Evolutionary conservation across 2,888 invertebrate genomes (phyloP).

Genomic region (Zootermopsis nevadensis): DNA sequence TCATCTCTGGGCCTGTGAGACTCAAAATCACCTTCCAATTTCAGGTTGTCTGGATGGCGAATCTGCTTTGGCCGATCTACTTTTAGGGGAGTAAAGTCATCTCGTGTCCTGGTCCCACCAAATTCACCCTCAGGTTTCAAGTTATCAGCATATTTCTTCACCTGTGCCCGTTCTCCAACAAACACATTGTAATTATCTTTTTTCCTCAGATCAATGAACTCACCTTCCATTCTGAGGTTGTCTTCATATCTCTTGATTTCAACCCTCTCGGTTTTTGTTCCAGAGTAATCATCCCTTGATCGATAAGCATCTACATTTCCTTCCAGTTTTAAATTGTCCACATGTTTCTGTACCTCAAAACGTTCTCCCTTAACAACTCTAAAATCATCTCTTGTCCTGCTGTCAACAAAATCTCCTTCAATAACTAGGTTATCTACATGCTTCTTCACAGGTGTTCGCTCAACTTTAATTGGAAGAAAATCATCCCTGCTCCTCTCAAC

Average conservation of each 20-base stretch:
- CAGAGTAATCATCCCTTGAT: conserved; percentile 50
- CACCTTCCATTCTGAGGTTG: conserved; percentile 72
- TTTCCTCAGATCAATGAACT: conserved; percentile 72
- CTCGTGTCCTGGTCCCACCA: conserved; percentile 63
- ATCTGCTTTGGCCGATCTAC: conserved; percentile 63
- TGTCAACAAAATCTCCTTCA: conserved; percentile 65
- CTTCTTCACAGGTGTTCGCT: conserved; percentile 64
- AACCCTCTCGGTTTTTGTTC: conserved; percentile 51
- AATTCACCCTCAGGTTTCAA: conserved; percentile 69
- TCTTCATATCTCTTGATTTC: conserved; percentile 73
- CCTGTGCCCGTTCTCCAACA: conserved; percentile 61
- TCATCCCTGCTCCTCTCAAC: conserved; percentile 58
- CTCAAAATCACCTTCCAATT: conserved; percentile 62
- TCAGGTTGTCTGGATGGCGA: conserved; percentile 69
- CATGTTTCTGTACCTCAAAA: conserved; percentile 62
- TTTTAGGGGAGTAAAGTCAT: conserved; percentile 61
- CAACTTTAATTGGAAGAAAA: conserved; percentile 70
- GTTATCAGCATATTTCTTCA: conserved; percentile 76
- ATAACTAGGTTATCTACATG: conserved; percentile 52
- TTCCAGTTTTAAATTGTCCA: conserved; percentile 69
- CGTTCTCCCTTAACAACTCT: conserved; percentile 57
- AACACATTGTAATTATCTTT: conserved; percentile 63
- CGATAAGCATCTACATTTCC: conserved; percentile 66
- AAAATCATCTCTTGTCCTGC: conserved; percentile 69
- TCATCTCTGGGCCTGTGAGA: conserved; percentile 60